Evolutionary conservation across 2,888 invertebrate genomes (phyloP).

Genomic region (Diplazon laetatorius): DNA sequence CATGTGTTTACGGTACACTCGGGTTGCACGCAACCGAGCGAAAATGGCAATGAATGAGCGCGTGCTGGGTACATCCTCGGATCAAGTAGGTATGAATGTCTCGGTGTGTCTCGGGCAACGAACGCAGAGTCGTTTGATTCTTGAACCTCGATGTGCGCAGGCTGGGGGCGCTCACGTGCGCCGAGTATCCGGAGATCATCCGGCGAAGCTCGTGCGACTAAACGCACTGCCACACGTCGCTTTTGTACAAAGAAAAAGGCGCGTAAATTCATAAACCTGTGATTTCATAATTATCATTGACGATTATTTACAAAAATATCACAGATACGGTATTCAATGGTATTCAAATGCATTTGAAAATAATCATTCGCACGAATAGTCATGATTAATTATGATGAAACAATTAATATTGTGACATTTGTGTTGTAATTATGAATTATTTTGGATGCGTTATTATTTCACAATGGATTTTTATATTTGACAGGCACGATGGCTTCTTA

Average conservation of each 20-base stretch:
- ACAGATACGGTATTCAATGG: no score
- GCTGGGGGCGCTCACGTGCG: conserved; percentile 70
- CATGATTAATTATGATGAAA: no score
- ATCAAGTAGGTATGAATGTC: background rate
- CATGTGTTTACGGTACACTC: background rate
- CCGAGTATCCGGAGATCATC: conserved; percentile 71
- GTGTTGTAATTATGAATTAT: no score
- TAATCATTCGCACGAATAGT: no score
- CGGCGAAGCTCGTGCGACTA: conserved; percentile 36
- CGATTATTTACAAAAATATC: no score
- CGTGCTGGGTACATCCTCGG: conserved; percentile 10
- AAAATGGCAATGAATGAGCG: background rate
- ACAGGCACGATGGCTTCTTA: no score
- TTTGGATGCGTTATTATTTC: no score
- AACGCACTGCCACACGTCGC: conserved; percentile 33
- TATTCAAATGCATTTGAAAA: no score
- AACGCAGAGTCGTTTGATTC: conserved; percentile 48
- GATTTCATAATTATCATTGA: no score
- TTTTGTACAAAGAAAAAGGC: background rate
- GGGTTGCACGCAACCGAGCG: conserved; percentile 12
- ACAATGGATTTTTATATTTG: no score
- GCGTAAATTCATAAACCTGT: background rate
- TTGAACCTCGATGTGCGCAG: conserved; percentile 66
- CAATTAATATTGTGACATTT: no score
- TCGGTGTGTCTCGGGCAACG: conserved; percentile 9